phyloP scores from a whole-genome alignment of 2,797 vertebrate genomes.

The Danionella dracula region DNA sequence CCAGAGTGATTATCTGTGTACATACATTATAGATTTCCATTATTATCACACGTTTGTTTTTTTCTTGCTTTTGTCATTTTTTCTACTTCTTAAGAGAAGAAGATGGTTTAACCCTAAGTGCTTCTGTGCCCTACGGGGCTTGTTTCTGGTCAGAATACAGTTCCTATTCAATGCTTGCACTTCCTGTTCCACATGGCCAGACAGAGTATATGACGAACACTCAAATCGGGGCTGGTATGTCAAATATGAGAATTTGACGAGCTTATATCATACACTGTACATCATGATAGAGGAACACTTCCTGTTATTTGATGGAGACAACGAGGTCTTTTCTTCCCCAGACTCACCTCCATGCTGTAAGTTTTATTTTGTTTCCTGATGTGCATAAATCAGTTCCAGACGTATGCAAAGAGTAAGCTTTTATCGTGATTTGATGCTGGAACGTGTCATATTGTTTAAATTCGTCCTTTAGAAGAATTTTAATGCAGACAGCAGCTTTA shows the following conservation, averaged over 20 bases:
- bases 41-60: too few species aligned
- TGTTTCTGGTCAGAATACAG: slow-evolving; percentile 55
- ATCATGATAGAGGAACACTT: slow-evolving; percentile 57
- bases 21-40: too few species aligned
- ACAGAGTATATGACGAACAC: neutral
- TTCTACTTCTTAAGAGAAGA: neutral
- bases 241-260: neutral
- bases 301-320: slow-evolving; percentile 57
- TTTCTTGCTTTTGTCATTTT: too few species aligned
- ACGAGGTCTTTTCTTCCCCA: slow-evolving; percentile 28
- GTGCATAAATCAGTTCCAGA: too few species aligned
- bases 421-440: neutral
- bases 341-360: slow-evolving; percentile 2
- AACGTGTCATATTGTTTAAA: slow-evolving; percentile 10
- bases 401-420: neutral
- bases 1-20: too few species aligned
- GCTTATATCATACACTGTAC: neutral
- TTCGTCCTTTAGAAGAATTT: slow-evolving; percentile 10
- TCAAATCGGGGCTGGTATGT: neutral
- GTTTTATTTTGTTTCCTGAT: neutral
- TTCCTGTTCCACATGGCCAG: neutral
- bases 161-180: slow-evolving; percentile 43
- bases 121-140: slow-evolving; percentile 61
- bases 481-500: slow-evolving; percentile 17
- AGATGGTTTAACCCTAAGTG: slow-evolving; percentile 49